Evolutionary conservation across 1,140 invertebrate species (phyloP).

Genomic region (Eumeta japonica): DNA sequence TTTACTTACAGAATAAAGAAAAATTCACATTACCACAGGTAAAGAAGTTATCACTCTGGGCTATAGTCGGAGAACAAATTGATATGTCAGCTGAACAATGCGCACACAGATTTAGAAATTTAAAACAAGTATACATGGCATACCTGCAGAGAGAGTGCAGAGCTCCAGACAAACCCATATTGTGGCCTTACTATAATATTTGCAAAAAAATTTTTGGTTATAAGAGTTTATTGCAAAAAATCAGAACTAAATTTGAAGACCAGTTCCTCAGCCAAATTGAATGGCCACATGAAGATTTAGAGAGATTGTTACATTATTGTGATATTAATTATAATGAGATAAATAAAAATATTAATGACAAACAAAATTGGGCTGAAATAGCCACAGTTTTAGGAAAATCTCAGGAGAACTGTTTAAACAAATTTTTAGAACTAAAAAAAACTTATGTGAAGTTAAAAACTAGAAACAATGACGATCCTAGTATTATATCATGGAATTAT

Average conservation of each 20-base stretch:
- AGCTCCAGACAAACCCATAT: constrained; percentile 40
- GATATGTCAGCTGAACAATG: constrained; percentile 32
- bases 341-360: constrained; percentile 20
- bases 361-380: constrained; percentile 20
- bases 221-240: constrained; percentile 26
- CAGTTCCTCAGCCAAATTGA: constrained; percentile 21
- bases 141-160: constrained; percentile 43
- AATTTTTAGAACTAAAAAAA: constrained; percentile 41
- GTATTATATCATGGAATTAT: constrained; percentile 44
- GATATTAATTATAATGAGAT: constrained; percentile 22
- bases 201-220: constrained; percentile 51
- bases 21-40: constrained; percentile 29
- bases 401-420: constrained; percentile 25
- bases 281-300: constrained; percentile 40
- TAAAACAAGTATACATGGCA: constrained; percentile 41
- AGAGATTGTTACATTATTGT: constrained; percentile 31
- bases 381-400: constrained; percentile 23
- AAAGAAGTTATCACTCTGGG: constrained; percentile 36
- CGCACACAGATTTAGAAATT: constrained; percentile 37
- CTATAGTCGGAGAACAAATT: constrained; percentile 27
- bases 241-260: constrained; percentile 25
- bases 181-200: constrained; percentile 43
- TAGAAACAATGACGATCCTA: constrained; percentile 32
- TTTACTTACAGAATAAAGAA: constrained; percentile 41
- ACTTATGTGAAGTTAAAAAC: constrained; percentile 43